These are phyloP conservation scores for Spheniscus humboldti DNA, from an alignment of 2,797 vertebrate species.

Conservation along the genomic window DNA sequence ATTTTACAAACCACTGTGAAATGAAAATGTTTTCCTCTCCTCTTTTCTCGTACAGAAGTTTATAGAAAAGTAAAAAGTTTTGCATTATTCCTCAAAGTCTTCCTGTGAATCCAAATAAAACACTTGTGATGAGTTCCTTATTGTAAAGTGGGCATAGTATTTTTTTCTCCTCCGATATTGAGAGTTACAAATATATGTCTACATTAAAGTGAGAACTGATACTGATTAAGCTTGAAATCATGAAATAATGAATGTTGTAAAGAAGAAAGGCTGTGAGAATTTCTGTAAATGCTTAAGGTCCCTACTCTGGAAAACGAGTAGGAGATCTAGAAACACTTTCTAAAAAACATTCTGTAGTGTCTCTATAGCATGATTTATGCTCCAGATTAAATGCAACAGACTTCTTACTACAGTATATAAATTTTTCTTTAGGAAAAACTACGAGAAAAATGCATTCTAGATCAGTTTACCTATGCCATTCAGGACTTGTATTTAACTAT, in stretches of 20 bases:
- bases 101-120: not conserved
- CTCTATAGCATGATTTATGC: not conserved
- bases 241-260: not conserved
- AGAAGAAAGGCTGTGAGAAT: not conserved
- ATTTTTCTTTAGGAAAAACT: not conserved
- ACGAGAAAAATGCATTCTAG: not conserved
- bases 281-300: not conserved
- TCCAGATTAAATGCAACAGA: not conserved
- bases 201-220: not conserved
- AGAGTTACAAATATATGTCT: not conserved
- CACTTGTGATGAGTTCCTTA: not conserved
- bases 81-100: not conserved
- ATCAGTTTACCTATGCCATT: not conserved
- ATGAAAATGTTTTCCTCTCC: not conserved
- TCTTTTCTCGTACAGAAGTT: not conserved
- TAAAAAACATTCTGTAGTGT: not conserved
- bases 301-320: not conserved
- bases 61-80: not conserved
- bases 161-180: not conserved
- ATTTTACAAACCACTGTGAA: not conserved
- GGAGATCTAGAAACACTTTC: not conserved
- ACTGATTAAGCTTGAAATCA: not conserved
- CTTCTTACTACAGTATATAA: not conserved
- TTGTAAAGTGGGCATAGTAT: not conserved
- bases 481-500: not conserved